These are phyloP conservation scores for Festucalex cinctus DNA, from an alignment of 2,113 vertebrate species.

Conservation along the genomic window DNA sequence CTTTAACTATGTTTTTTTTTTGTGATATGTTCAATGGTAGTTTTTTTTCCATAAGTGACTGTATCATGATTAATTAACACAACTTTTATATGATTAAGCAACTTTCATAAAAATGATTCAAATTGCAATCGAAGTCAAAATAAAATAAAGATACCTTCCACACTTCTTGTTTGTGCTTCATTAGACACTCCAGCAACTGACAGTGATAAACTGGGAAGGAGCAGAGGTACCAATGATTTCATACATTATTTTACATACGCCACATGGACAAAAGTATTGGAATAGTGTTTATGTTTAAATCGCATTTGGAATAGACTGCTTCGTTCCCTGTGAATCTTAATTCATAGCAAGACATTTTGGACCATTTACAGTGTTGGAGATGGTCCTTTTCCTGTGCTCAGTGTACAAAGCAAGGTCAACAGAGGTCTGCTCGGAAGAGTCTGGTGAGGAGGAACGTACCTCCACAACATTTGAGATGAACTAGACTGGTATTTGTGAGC, in stretches of 20 bases:
- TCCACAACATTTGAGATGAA: background rate
- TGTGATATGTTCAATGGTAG: too few relatives aligned
- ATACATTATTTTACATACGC: background rate
- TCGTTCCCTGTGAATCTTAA: background rate
- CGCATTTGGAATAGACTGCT: background rate
- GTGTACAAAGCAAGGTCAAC: too few relatives aligned
- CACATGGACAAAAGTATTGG: background rate
- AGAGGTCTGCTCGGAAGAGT: too few relatives aligned
- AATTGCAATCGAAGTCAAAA: background rate
- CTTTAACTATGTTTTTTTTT: too few relatives aligned
- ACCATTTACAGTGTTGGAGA: too few relatives aligned
- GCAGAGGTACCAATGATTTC: conserved; percentile 6
- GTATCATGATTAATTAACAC: too few relatives aligned
- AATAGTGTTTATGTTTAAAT: background rate
- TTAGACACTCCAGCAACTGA: conserved; percentile 97
- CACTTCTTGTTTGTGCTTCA: conserved; percentile 99
- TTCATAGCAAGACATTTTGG: background rate
- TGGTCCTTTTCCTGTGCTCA: too few relatives aligned
- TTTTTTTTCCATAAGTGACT: too few relatives aligned
- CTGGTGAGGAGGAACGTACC: too few relatives aligned
- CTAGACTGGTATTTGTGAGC: background rate
- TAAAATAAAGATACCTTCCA: conserved; percentile 87
- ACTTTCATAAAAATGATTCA: background rate
- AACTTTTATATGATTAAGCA: background rate
- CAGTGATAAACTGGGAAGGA: conserved; percentile 91